Percentiles rank a stretch among this genome's conserved stretches.
These are phyloP conservation scores for Cephalopterus ornatus DNA, from an alignment of 2,113 vertebrate genomes.

Conservation along the genomic window DNA sequence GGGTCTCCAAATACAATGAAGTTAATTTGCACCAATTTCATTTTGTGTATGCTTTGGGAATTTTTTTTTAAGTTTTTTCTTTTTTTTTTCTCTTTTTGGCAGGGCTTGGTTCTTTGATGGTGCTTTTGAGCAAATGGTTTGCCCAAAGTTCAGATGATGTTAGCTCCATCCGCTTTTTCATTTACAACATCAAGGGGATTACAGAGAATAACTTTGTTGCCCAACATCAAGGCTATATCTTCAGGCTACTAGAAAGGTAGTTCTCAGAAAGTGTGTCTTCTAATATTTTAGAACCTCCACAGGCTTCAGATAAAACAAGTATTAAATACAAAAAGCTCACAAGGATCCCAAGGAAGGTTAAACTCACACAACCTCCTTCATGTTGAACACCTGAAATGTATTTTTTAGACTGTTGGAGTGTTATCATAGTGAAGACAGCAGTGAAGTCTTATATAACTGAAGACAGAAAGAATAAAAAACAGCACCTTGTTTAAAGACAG, in stretches of 20 bases:
- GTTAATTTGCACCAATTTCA: conserved; percentile 81
- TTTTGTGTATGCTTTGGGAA: conserved; percentile 69
- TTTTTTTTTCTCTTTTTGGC: conserved; percentile 52
- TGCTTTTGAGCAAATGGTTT: conserved; percentile 82
- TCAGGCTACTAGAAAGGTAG: conserved; percentile 84
- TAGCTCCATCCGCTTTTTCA: conserved; percentile 79
- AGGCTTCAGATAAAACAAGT: conserved; percentile 85
- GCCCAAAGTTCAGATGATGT: conserved; percentile 83
- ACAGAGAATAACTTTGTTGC: conserved; percentile 85
- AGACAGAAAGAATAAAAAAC: conserved; percentile 64
- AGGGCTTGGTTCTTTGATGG: conserved; percentile 76
- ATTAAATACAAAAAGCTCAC: conserved; percentile 82
- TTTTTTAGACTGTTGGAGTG: conserved; percentile 71
- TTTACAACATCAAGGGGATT: conserved; percentile 85
- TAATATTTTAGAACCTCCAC: conserved; percentile 86
- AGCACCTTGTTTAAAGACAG: conserved; percentile 58
- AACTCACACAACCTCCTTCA: conserved; percentile 82
- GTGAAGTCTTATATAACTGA: conserved; percentile 78
- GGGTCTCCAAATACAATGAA: conserved; percentile 71
- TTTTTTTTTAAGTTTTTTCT: neutral
- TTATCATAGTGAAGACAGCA: conserved; percentile 75
- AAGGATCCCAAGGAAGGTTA: conserved; percentile 81
- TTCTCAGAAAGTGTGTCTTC: conserved; percentile 85
- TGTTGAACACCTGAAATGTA: conserved; percentile 81
- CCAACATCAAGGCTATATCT: conserved; percentile 84